Evolutionary conservation across 2,113 vertebrate species (phyloP), one percentile per base, ranked within the genome.

Genomic region (Sapajus apella): DNA sequence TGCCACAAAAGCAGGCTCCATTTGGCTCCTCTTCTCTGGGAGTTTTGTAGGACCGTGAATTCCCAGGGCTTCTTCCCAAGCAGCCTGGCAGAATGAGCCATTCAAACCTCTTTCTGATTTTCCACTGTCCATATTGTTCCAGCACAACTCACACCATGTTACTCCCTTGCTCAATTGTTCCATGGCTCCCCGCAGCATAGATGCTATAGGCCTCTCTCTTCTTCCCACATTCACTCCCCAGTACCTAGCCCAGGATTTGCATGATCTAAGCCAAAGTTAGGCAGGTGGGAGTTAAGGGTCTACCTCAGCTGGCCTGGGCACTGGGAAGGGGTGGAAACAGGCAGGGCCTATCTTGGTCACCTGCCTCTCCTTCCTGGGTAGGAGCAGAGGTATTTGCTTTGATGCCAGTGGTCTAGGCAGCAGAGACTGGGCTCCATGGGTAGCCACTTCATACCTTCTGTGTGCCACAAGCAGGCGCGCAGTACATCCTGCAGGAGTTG

Each of bases 41-140:
- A 90, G 70, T 92, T 95, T 68, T 43, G 27, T n/a, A 87, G 37
- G 52, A 43, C 76, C 37, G 7, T 81, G 85, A 87, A 64, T 90
- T 97, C 85, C 80, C 56, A 84, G 80, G 61, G 35, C 85, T 87
- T 95, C 93, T 90, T 87, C 87, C 76, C 40, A 55, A 61, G 45
- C 1, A 8, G 45, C 94, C 80, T 73, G 58, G 55, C 68, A 93
- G 56, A 91, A 82, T 37, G 47, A 90, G 40, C 68, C 68, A 79
- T 76, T 87, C 73, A 75, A 40, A 68, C 25, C 16, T 84, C 70
- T 56, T 75, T 70, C 56, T 91, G 85, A 87, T 85, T 85, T 87
- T 47, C 68, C 79, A 72, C 58, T 70, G 47, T 72, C 76, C 17
- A 0, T 64, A 80, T 73, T 56, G 81, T 86, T 91, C 75, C 73